Base-by-base conservation (phyloP, 2,888 invertebrate genomes). In the Agelastica alni region DNA sequence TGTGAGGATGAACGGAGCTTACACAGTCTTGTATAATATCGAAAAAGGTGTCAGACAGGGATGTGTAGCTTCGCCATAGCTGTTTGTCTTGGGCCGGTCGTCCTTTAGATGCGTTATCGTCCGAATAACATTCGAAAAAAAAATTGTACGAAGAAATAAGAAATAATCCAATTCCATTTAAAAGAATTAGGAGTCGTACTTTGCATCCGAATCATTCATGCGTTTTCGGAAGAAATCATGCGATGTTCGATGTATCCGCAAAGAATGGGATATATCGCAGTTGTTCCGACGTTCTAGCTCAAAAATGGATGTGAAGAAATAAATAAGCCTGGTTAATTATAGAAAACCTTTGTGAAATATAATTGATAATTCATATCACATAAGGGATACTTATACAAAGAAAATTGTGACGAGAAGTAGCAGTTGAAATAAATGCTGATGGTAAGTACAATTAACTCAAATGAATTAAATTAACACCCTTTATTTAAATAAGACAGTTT, bases 401-500 rank as follows among this genome's bases (percentile, higher is more conserved):
- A 42, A 43, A 51, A 43, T 42, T 51, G 51, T 43, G 51, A 43
- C 42, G 43, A 42, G 42, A 42, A 51, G 51, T 51, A 13, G 43
- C 43, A 18, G 34, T 43, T 43, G 43, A 43, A 51, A 51, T 51
- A 17, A 43, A 26, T 51, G 9, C 14, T 43, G 43, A 43, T 1
- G 34, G 51, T 51, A 43, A 51, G 43, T 31, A 16, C 4, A 30
- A 39, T 34, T 22, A 51, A 43, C 37, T 37, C 37, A 37, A 12
- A 14, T 37, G 3, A 9, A 16, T 17, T 7, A 1, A 43, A 17
- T 12, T 30, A 30, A 9, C n/a, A 9, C 3, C 10, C 2, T 30
- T 5, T 5, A 1, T 30, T 30, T 30, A 2, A 9, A 30, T 30
- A 30, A 30, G 1, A n/a, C 10, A 30, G 30, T n/a, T n/a, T n/a